Base-by-base conservation (phyloP, 2,797 vertebrate species). In the Phoeniculus purpureus region DNA sequence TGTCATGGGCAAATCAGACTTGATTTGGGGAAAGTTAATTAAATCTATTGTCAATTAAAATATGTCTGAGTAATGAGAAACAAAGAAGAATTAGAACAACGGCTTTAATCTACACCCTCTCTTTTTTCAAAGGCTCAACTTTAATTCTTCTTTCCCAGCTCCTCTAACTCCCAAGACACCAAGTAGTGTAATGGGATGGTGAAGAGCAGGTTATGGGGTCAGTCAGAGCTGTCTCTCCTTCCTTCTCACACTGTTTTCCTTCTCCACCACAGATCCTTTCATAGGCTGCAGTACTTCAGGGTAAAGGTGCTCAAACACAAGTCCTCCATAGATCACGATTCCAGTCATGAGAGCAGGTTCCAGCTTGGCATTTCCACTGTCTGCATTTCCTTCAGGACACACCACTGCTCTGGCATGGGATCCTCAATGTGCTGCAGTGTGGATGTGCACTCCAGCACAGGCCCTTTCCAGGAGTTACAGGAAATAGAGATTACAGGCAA, bases 181-280 rank as follows among this genome's bases (percentile, higher is more conserved):
- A 11, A 11, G 25, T 0, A 0, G 29, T 9, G 2, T 43, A 56
- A 17, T 10, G 3, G 1, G 12, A 22, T 50, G 21, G 32, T 25
- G 5, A 32, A 48, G 7, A 6, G 23, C 0, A 1, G 5, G 9
- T 43, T 68, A 26, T 22, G 12, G 26, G 4, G 12, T 55, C 21
- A 59, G 16, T 45, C 12, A 6, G 31, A 55, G 32, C 37, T 52
- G 34, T 8, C 1, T 5, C 31, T 76, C 15, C 29, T 48, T 70
- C 23, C 58, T 68, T 21, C 8, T 81, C 51, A 68, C 17, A 7
- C n/a, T 32, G 7, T 34, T 54, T 14, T 10, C 3, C 26, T 54
- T 15, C 25, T 75, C 52, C 18, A 27, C 3, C 1, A 0, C 25
- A 29, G 32, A 5, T 19, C 20, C 8, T 29, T 78, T 19, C 20